Percentiles rank a stretch among this genome's conserved stretches.
These are phyloP conservation scores for Acrobasis repandana DNA, from an alignment of 2,888 invertebrate species.

Conservation along the genomic window DNA sequence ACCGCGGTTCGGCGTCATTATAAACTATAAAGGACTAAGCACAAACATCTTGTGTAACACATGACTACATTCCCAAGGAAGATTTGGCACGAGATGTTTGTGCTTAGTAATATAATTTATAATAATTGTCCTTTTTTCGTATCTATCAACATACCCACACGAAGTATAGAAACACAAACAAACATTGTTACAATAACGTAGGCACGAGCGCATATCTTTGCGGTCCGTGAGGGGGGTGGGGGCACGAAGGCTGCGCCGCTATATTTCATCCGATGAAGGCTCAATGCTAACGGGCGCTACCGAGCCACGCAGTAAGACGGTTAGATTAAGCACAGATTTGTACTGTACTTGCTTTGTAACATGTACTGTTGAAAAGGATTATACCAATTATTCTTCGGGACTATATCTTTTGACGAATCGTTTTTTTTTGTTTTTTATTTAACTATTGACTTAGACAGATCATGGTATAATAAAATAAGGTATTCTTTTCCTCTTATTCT, in stretches of 20 bases:
- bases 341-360: not conserved
- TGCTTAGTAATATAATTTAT: too few species aligned
- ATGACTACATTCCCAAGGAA: too few species aligned
- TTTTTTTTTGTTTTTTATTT: too few species aligned
- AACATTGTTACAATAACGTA: constrained; percentile 9
- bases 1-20: too few species aligned
- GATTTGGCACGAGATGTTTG: too few species aligned
- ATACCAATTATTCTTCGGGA: not conserved
- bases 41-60: too few species aligned
- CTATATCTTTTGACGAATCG: not conserved
- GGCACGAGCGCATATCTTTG: constrained; percentile 6
- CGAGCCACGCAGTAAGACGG: constrained; percentile 10
- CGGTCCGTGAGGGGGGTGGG: not conserved
- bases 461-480: too few species aligned
- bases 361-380: not conserved
- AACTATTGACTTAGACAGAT: too few species aligned
- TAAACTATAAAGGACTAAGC: too few species aligned
- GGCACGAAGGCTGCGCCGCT: not conserved
- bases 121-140: not conserved
- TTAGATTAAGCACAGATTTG: not conserved
- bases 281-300: constrained; percentile 23
- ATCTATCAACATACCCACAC: not conserved
- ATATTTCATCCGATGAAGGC: constrained; percentile 23
- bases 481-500: too few species aligned
- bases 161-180: not conserved